Evolutionary conservation across 2,888 invertebrate genomes (phyloP).

Genomic region (Holacanthella duospinosa): DNA sequence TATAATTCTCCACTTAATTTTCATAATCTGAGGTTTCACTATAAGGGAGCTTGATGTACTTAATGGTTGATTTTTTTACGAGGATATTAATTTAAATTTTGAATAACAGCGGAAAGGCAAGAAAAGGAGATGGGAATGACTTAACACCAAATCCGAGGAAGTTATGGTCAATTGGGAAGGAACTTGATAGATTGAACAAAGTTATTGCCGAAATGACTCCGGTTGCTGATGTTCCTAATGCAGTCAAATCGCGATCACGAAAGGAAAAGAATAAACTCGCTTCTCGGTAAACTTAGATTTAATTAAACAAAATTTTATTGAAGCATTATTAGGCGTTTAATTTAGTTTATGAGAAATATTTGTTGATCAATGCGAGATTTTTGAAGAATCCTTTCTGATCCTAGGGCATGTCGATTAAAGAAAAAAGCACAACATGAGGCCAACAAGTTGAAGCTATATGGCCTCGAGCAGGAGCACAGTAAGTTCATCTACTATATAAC

Average conservation of each 20-base stretch:
- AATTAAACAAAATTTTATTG: background rate
- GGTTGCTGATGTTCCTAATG: slow-evolving; percentile 82
- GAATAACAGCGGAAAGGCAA: slow-evolving; percentile 82
- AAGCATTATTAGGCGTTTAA: background rate
- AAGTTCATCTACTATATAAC: slow-evolving; percentile 45
- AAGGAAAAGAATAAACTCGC: slow-evolving; percentile 97
- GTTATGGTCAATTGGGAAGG: slow-evolving; percentile 78
- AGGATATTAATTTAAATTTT: too few species aligned
- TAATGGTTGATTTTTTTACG: too few species aligned
- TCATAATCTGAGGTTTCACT: too few species aligned
- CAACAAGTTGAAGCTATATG: slow-evolving; percentile 88
- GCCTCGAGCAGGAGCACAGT: slow-evolving; percentile 90
- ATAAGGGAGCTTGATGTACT: too few species aligned
- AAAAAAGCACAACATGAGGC: slow-evolving; percentile 99
- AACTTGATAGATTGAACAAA: slow-evolving; percentile 77
- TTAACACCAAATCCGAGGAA: slow-evolving; percentile 90
- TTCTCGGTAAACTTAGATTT: slow-evolving; percentile 50
- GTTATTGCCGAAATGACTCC: slow-evolving; percentile 94
- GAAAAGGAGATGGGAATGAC: slow-evolving; percentile 96
- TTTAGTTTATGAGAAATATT: too few species aligned
- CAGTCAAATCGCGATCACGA: slow-evolving; percentile 77
- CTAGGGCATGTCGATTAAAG: slow-evolving; percentile 84
- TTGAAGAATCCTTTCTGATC: slow-evolving; percentile 26
- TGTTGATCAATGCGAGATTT: background rate
- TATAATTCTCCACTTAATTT: too few species aligned